These are phyloP conservation scores for Brachionus koreanus DNA, from an alignment of 1,140 invertebrate genomes.

Conservation along the genomic window DNA sequence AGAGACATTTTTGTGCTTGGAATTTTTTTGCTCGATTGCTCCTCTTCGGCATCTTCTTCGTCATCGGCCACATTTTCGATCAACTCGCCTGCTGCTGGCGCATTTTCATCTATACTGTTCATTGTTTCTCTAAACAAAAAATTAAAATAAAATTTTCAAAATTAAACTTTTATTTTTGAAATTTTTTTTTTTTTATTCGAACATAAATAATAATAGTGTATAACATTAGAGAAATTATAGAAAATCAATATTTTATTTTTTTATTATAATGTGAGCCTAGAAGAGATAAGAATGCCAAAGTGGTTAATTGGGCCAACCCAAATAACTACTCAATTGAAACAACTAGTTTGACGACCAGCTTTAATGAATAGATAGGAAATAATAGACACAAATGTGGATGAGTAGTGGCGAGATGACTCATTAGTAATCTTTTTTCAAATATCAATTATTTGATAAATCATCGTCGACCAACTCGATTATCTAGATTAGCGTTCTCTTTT, in stretches of 20 bases:
- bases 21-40: background rate
- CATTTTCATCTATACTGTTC: background rate
- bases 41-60: background rate
- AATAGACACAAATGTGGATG: background rate
- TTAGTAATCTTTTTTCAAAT: constrained; percentile 31
- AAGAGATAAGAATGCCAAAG: background rate
- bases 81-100: background rate
- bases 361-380: constrained; percentile 29
- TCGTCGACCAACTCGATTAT: background rate
- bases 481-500: constrained; percentile 24
- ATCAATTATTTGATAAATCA: constrained; percentile 28
- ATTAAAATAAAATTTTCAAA: constrained; percentile 1
- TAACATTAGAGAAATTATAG: background rate
- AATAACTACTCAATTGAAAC: constrained; percentile 19
- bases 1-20: background rate
- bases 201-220: constrained; percentile 3
- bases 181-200: background rate
- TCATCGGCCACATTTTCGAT: background rate
- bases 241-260: constrained; percentile 38
- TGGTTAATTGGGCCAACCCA: background rate
- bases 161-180: background rate
- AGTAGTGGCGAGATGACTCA: background rate
- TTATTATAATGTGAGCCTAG: background rate
- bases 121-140: background rate
- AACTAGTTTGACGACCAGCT: background rate